Evolutionary conservation across 1,140 invertebrate species (phyloP).

Genomic region (Eriocheir sinensis): DNA sequence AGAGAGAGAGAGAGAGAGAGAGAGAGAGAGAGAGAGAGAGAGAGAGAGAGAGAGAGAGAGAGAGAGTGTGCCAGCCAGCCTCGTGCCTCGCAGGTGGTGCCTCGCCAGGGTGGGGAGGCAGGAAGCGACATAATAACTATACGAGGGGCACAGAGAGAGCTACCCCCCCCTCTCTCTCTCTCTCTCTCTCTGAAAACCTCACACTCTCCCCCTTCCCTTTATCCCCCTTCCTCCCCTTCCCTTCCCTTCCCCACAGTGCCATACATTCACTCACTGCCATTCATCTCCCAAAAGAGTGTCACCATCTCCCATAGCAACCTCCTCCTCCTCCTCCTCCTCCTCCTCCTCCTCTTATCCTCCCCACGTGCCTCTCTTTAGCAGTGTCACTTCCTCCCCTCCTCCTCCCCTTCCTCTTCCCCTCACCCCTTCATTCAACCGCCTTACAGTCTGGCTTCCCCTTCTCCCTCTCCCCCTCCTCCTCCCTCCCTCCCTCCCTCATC

Average conservation of each 20-base stretch:
- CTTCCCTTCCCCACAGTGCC: background rate
- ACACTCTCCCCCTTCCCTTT: background rate
- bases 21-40: conserved; percentile 54
- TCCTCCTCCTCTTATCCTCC: background rate
- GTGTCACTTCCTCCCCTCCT: background rate
- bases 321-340: background rate
- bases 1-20: background rate
- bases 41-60: conserved; percentile 47
- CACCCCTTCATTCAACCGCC: background rate
- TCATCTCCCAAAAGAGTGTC: no score
- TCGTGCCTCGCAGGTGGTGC: background rate
- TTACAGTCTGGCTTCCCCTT: background rate
- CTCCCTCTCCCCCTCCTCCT: background rate
- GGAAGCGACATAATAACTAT: conserved; percentile 23
- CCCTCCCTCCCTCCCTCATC: background rate
- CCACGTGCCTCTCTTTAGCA: conserved; percentile 20
- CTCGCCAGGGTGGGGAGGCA: background rate
- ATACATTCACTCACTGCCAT: background rate
- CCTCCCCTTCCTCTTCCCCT: background rate
- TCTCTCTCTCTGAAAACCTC: background rate
- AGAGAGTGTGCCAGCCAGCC: conserved; percentile 42
- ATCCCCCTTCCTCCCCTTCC: background rate
- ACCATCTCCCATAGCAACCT: background rate
- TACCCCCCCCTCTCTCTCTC: background rate
- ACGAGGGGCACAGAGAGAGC: background rate